Evolutionary conservation across 53 echinoderm and acorn worm genomes (phyloP).

Genomic region (Crossaster papposus): DNA sequence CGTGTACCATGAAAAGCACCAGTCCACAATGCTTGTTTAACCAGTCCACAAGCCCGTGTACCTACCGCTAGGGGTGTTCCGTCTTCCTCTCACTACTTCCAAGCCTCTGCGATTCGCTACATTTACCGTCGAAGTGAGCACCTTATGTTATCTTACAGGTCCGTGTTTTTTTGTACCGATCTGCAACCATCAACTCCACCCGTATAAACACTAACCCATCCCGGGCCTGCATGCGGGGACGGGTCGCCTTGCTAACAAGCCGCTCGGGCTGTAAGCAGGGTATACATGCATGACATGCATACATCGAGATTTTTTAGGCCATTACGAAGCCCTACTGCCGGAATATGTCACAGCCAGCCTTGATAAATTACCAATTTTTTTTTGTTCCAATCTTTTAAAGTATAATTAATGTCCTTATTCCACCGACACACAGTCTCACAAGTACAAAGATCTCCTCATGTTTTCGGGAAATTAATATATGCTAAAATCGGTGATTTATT

Average conservation of each 20-base stretch:
- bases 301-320: constrained; percentile 38
- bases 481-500: constrained; percentile 39
- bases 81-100: background rate
- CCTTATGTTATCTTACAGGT: constrained; percentile 31
- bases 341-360: constrained; percentile 32
- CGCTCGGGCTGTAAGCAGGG: background rate
- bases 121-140: constrained; percentile 41
- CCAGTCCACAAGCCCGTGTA: constrained; percentile 44
- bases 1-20: constrained; percentile 44
- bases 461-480: constrained; percentile 36
- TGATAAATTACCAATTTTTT: constrained; percentile 52
- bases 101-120: constrained; percentile 44
- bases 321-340: constrained; percentile 41
- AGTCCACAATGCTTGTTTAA: constrained; percentile 38
- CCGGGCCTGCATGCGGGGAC: background rate
- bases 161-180: background rate
- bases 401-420: constrained; percentile 56
- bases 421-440: constrained; percentile 19
- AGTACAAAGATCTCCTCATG: constrained; percentile 53
- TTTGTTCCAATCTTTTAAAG: constrained; percentile 53
- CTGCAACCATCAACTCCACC: background rate
- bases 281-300: constrained; percentile 37
- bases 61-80: background rate
- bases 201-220: background rate
- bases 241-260: background rate